Percentiles rank a stretch among this genome's conserved stretches.
These are phyloP conservation scores for Zoanthus gigantus DNA, from an alignment of 92 coral and sea anemone genomes.

Conservation along the genomic window DNA sequence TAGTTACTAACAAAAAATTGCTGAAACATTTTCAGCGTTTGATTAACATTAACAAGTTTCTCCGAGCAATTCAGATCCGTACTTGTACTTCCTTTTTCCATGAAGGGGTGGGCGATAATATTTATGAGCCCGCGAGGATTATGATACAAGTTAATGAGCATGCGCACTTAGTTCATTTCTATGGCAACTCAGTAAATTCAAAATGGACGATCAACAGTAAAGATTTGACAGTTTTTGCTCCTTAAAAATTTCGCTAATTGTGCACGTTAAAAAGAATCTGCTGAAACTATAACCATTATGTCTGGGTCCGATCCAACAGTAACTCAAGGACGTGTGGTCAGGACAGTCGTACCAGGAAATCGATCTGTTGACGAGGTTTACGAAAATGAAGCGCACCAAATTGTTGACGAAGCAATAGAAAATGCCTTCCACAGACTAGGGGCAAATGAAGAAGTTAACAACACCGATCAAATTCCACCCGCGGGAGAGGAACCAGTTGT, in stretches of 20 bases:
- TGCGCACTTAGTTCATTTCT: constrained; percentile 16
- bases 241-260: not conserved
- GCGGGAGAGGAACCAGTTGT: constrained; percentile 71
- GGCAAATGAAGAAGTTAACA: constrained; percentile 15
- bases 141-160: not conserved
- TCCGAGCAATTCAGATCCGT: not conserved
- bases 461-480: constrained; percentile 8
- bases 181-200: constrained; percentile 46
- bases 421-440: constrained; percentile 83
- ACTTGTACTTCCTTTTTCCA: not conserved
- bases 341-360: constrained; percentile 85
- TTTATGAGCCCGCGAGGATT: constrained; percentile 17
- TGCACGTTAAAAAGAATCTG: not conserved
- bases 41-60: not conserved
- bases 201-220: constrained; percentile 39
- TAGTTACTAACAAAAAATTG: not conserved
- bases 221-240: not conserved
- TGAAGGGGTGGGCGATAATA: constrained; percentile 12
- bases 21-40: not conserved
- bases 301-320: constrained; percentile 26
- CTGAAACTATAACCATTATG: not conserved
- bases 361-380: constrained; percentile 81
- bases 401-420: constrained; percentile 97
- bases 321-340: constrained; percentile 52
- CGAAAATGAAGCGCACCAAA: constrained; percentile 92